Base-by-base conservation (phyloP, 1,140 invertebrate genomes). In the Pseudomyrmex sp. region DNA sequence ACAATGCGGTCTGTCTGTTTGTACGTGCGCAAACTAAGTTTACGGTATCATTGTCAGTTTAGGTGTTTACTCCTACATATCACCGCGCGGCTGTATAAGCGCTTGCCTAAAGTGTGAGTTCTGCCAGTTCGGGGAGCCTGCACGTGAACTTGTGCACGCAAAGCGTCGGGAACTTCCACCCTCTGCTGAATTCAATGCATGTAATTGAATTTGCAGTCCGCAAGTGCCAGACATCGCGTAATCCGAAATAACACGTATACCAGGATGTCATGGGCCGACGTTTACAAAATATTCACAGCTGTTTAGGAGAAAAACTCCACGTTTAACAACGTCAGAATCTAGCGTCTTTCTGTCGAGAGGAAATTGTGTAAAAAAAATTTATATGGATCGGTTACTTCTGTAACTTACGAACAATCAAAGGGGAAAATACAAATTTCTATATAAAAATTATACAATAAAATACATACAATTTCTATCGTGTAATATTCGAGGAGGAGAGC, bases 151-250 rank as follows among this genome's bases (percentile, higher is more conserved):
- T 61, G 72, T 20, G 68, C 56, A 59, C 35, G 48, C 52, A 72
- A 35, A 68, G 13, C 50, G 35, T n/a, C 8, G 68, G 10, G 52
- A 82, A 87, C 62, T 87, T 73, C 72, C 75, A 56, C 58, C 61
- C 61, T 62, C 54, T 50, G 48, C 35, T 68, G 63, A 70, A 80
- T 84, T 84, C 75, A 75, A 80, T 87, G 85, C 73, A 80, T 70
- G 52, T 88, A 87, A 88, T 87, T 87, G 85, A 87, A 88, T 88
- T 84, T 58, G 50, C 72, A 66, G 69, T 59, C 65, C 82, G 58
- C 82, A 63, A 83, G 68, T 77, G 82, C 72, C 80, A 58, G 63
- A 76, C 73, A 79, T 66, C 70, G 79, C 72, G 79, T 83, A 86
- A 87, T 86, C 80, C 54, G 56, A 66, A 73, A 68, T 35, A 83